phyloP scores from a whole-genome alignment of 2,113 vertebrate species.

The Myotis lucifugus region DNA sequence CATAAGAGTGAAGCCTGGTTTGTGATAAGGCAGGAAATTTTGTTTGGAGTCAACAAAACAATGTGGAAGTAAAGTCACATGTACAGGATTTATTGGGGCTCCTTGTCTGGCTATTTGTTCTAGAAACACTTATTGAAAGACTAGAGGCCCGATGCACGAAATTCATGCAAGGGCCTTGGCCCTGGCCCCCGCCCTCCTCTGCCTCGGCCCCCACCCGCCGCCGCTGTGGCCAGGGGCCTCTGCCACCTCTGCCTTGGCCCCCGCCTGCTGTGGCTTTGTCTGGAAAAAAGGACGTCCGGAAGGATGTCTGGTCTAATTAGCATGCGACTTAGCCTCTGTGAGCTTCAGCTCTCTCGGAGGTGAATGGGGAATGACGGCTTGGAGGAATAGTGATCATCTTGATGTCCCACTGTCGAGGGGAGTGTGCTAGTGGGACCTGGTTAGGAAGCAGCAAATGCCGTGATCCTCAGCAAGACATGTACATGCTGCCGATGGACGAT shows the following conservation, averaged over 20 bases:
- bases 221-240: too few relatives aligned
- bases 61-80: background rate
- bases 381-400: background rate
- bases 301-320: too few relatives aligned
- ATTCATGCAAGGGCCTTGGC: too few relatives aligned
- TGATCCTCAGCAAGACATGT: too few relatives aligned
- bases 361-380: background rate
- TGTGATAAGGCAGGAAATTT: background rate
- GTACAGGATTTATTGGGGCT: background rate
- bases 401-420: background rate
- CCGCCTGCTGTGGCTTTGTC: too few relatives aligned
- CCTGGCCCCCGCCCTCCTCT: too few relatives aligned
- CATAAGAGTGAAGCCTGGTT: background rate
- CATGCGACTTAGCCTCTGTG: background rate
- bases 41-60: slow-evolving; percentile 6
- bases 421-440: background rate
- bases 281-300: too few relatives aligned
- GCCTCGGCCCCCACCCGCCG: too few relatives aligned
- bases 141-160: too few relatives aligned
- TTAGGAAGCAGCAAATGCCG: background rate
- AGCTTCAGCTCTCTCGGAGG: background rate
- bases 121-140: background rate
- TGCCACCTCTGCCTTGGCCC: too few relatives aligned
- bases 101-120: background rate
- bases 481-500: too few relatives aligned